Base-by-base conservation (phyloP, 2,113 vertebrate genomes). In the Macroglossus sobrinus region DNA sequence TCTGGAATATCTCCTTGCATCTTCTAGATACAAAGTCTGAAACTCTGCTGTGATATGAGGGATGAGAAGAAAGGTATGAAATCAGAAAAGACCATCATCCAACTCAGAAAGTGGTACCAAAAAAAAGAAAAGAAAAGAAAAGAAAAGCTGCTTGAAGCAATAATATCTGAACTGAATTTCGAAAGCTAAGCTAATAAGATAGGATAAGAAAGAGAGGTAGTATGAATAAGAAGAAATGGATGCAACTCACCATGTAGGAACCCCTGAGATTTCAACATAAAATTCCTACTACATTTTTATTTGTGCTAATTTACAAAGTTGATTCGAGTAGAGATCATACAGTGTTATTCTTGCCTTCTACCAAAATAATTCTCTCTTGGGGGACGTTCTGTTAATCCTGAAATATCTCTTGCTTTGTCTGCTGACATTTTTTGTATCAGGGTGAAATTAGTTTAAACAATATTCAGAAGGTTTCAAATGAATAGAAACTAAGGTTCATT, bases 301-400 rank as follows among this genome's bases (percentile, higher is more conserved):
- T 28, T n/a, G 74, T 22, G 21, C 33, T 96, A 26, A 24, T 38
- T 95, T 87, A 86, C 75, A 87, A 94, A 80, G 50, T 84, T 64
- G 19, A 68, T 86, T 94, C 43, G 16, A 59, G 14, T 30, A 69
- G 19, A 74, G 28, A 64, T 28, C 7, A 11, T 43, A 45, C 2
- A 55, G 7, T 10, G 3, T 66, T 66, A 68, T 7, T 84, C 24
- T 92, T n/a, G 84, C 26, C 21, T 76, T 7, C 33, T 33, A 22
- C 45, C 11, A 40, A 40, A 93, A 43, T 45, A 75, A 55, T 55
- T 63, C 7, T 1, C 55, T 8, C 47, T 85, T 61, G 64, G 6
- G 38, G 28, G 75, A 53, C 24, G 7, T 33, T 69, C 81, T n/a
- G 3, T 43, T 66, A 55, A 22, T 53, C 57, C 13, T 13, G 7